A percentile compares a stretch with the other conserved stretches of the same genome.
Evolutionary conservation across 2,113 vertebrate genomes (phyloP).

Genomic region (Paradoxurus hermaphroditus): DNA sequence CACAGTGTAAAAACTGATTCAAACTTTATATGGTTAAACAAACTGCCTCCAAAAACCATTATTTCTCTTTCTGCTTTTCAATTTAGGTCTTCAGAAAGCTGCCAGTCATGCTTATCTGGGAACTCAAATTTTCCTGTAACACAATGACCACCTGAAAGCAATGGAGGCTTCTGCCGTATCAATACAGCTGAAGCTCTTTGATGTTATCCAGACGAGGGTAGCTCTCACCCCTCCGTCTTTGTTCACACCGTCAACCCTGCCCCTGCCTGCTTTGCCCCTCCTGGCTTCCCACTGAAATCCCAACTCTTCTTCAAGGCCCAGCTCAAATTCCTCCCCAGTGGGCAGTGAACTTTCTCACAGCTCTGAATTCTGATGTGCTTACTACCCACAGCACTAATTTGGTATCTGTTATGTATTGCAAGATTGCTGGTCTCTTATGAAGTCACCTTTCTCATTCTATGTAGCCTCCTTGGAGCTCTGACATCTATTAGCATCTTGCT

Average conservation of each 20-base stretch:
- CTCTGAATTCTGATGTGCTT: background rate
- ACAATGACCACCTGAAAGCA: background rate
- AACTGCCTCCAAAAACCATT: background rate
- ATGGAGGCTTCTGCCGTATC: background rate
- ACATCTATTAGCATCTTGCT: background rate
- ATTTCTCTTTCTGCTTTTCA: constrained; percentile 23
- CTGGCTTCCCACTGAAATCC: constrained; percentile 8
- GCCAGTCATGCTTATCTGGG: constrained; percentile 42
- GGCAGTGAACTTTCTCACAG: constrained; percentile 35
- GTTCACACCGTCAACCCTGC: background rate
- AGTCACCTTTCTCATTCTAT: background rate
- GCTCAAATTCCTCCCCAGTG: constrained; percentile 26
- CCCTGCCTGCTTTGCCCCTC: background rate
- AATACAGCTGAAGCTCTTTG: constrained; percentile 33
- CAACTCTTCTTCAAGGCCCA: background rate
- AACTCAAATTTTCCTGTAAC: background rate
- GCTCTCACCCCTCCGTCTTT: background rate
- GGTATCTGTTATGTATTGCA: background rate
- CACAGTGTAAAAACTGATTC: background rate
- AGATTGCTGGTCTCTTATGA: background rate
- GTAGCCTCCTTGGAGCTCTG: background rate
- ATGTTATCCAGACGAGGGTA: background rate
- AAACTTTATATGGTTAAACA: background rate
- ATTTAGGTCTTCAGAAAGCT: constrained; percentile 18
- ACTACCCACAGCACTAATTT: accelerated